A percentile compares a stretch with the other conserved stretches of the same genome.
phyloP scores from a whole-genome alignment of 2,797 vertebrate genomes.

The Spinus pinus region DNA sequence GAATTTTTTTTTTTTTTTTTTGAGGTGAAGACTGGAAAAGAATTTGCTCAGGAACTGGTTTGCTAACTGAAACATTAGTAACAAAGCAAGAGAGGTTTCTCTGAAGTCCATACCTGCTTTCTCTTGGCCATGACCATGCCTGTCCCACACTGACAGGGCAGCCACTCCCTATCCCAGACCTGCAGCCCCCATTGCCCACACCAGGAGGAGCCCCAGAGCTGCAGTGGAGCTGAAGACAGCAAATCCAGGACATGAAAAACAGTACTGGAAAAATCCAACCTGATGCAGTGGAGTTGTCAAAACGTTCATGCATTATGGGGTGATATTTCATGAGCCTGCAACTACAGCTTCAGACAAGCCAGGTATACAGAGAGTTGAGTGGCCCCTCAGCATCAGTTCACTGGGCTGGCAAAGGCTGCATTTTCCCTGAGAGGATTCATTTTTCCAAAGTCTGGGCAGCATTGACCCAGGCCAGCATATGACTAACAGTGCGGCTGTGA shows the following conservation, averaged over 20 bases:
- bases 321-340: background rate
- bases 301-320: fast-evolving
- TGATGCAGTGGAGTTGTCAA: background rate
- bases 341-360: background rate
- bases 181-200: background rate
- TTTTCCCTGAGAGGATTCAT: background rate
- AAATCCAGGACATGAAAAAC: background rate
- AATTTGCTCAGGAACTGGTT: background rate
- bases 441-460: conserved; percentile 10
- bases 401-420: background rate
- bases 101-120: background rate
- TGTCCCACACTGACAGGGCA: fast-evolving
- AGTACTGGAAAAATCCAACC: background rate
- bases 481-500: background rate
- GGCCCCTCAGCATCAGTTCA: background rate
- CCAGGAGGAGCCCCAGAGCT: background rate
- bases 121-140: background rate
- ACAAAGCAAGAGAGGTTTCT: background rate
- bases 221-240: background rate
- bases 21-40: background rate
- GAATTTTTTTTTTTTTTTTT: background rate
- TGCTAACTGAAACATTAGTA: background rate
- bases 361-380: background rate
- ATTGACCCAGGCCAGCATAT: background rate
- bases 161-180: background rate